Percentiles rank a stretch among this genome's conserved stretches.
Evolutionary conservation across 2,113 vertebrate genomes (phyloP).

Genomic region (Otus sunia): DNA sequence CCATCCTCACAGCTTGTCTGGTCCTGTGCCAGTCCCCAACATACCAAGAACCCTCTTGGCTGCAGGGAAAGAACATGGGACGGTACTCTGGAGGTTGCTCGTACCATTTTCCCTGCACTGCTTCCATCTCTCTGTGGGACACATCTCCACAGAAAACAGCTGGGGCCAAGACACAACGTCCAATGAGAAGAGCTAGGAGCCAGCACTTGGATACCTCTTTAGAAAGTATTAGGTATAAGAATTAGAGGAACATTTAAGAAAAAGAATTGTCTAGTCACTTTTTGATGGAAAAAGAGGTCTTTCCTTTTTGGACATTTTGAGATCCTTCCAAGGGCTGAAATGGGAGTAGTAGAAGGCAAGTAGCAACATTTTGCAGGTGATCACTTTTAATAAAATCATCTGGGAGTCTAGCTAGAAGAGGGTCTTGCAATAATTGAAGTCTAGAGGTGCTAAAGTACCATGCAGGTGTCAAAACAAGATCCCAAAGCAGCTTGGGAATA

Average conservation of each 20-base stretch:
- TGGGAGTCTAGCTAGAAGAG: neutral
- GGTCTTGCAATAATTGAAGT: neutral
- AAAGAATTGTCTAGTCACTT: neutral
- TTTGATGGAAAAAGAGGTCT: neutral
- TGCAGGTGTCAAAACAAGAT: neutral
- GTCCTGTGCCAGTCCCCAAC: neutral
- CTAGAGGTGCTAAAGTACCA: neutral
- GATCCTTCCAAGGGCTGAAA: neutral
- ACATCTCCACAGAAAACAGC: neutral
- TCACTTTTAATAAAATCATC: neutral
- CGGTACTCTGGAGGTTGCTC: rapidly evolving
- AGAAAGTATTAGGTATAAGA: neutral
- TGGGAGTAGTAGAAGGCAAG: neutral
- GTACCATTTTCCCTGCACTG: rapidly evolving
- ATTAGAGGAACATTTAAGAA: neutral
- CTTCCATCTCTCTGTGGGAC: neutral
- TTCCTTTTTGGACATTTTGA: neutral
- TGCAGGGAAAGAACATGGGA: neutral
- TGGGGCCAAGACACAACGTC: neutral
- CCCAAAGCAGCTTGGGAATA: neutral
- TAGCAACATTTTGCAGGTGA: neutral
- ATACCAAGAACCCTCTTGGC: neutral
- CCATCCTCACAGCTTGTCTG: neutral
- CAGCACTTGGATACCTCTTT: neutral
- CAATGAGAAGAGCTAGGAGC: neutral